Percentiles rank a stretch among this genome's conserved stretches.
Conservation (phyloP, 2,888 invertebrate species). For the Emmelina monodactyla region DNA sequence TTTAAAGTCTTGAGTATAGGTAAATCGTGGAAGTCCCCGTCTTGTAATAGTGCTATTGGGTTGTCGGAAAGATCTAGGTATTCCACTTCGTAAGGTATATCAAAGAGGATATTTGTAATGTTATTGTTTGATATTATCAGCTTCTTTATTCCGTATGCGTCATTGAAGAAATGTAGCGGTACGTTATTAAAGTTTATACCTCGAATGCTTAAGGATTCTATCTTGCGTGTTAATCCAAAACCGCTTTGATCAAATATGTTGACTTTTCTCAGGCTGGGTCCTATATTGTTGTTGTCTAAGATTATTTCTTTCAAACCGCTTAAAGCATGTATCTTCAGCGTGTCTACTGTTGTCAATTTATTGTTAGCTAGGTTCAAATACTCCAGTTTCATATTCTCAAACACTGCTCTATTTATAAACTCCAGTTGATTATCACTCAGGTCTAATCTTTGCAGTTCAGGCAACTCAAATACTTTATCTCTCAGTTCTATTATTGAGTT, state of each 20-base stretch:
- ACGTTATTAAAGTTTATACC: conserved; percentile 32
- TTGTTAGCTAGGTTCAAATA: conserved; percentile 53
- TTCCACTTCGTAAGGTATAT: conserved; percentile 62
- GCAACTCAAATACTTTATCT: conserved; percentile 29
- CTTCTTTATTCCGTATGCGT: conserved; percentile 47
- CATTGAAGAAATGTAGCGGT: conserved; percentile 44
- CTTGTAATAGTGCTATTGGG: conserved; percentile 51
- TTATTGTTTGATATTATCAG: conserved; percentile 62
- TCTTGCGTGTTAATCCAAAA: conserved; percentile 38
- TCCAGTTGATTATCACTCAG: conserved; percentile 44
- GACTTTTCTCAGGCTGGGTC: conserved; percentile 27
- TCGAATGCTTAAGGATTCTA: conserved; percentile 34
- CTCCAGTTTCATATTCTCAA: conserved; percentile 38
- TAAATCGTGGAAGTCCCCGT: conserved; percentile 54
- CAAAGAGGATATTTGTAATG: conserved; percentile 58
- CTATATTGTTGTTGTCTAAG: conserved; percentile 50
- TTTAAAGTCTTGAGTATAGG: conserved; percentile 59
- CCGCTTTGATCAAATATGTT: conserved; percentile 47
- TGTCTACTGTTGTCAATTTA: conserved; percentile 36
- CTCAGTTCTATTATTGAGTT: conserved; percentile 35
- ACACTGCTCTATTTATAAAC: conserved; percentile 36
- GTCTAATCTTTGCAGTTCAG: conserved; percentile 40
- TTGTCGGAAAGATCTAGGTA: conserved; percentile 71
- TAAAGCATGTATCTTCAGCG: conserved; percentile 41
- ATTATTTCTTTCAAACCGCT: conserved; percentile 40